Evolutionary conservation across 23 tunicate genomes (phyloP).

Genomic region (Phallusia fumigata): DNA sequence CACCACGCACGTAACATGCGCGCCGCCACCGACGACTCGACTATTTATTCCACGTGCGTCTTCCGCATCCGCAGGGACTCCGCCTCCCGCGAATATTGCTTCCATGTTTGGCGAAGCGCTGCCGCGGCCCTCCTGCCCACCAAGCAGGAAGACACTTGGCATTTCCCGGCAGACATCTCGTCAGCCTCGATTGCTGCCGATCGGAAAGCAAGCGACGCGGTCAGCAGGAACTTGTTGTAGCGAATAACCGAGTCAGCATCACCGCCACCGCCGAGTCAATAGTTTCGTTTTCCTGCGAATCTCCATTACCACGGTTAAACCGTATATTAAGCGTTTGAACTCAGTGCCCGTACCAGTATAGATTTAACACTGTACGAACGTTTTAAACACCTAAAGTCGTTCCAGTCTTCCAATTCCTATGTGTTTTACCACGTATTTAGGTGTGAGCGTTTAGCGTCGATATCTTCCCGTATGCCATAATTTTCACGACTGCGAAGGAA

Average conservation of each 20-base stretch:
- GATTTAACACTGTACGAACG: too few relatives aligned
- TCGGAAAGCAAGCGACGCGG: neutral
- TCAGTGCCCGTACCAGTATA: too few relatives aligned
- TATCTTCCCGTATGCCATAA: neutral
- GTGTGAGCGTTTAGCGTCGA: too few relatives aligned
- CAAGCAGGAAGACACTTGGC: neutral
- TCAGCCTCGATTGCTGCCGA: neutral
- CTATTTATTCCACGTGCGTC: neutral
- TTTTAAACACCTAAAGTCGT: too few relatives aligned
- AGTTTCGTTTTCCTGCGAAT: neutral
- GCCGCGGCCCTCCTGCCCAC: neutral
- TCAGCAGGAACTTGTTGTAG: neutral
- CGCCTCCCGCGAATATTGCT: neutral
- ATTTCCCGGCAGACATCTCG: neutral
- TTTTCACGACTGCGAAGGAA: neutral
- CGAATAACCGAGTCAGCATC: too few relatives aligned
- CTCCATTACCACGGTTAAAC: too few relatives aligned
- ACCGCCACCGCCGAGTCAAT: neutral
- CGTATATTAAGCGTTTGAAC: too few relatives aligned
- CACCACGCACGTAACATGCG: neutral
- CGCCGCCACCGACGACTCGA: neutral
- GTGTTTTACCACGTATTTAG: too few relatives aligned
- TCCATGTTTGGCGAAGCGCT: conserved; percentile 1
- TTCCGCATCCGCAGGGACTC: neutral
- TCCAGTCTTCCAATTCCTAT: too few relatives aligned